Conservation (phyloP, 2,797 vertebrate species). For the Falco rusticolus region DNA sequence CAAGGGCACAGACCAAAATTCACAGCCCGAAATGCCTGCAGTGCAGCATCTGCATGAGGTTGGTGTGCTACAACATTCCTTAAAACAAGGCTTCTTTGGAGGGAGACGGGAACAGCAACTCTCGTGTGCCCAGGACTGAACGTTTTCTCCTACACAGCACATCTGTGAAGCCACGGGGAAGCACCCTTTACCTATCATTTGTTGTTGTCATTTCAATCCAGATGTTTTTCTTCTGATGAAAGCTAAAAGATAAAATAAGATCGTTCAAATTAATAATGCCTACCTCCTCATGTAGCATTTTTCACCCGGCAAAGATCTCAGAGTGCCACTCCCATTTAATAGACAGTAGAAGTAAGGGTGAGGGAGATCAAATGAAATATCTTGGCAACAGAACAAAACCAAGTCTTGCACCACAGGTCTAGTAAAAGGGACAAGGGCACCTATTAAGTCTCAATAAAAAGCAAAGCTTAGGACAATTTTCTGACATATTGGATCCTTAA, state of each 20-base stretch:
- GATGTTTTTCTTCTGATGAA: not conserved
- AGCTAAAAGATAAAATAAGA: constrained; percentile 10
- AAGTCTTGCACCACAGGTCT: not conserved
- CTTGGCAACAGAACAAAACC: not conserved
- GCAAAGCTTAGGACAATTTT: constrained; percentile 35
- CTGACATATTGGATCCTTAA: constrained; percentile 17
- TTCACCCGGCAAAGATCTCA: not conserved
- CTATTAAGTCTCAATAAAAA: constrained; percentile 19
- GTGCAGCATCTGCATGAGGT: not conserved
- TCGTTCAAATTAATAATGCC: not conserved
- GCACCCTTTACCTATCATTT: not conserved
- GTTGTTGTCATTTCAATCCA: not conserved
- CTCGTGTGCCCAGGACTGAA: not conserved
- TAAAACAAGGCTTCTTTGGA: not conserved
- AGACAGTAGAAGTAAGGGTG: not conserved
- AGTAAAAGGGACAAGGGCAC: not conserved
- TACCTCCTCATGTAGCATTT: not conserved
- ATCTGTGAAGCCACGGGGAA: not conserved
- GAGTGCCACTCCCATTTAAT: not conserved
- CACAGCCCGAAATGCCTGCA: not conserved
- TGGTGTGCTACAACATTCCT: not conserved
- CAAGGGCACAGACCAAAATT: not conserved
- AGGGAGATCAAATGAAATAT: not conserved
- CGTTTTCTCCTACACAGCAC: not conserved
- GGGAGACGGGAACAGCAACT: rapidly evolving